These are phyloP conservation scores for Chaetoderma sp. DNA, from an alignment of 2,888 invertebrate genomes.

Conservation along the genomic window DNA sequence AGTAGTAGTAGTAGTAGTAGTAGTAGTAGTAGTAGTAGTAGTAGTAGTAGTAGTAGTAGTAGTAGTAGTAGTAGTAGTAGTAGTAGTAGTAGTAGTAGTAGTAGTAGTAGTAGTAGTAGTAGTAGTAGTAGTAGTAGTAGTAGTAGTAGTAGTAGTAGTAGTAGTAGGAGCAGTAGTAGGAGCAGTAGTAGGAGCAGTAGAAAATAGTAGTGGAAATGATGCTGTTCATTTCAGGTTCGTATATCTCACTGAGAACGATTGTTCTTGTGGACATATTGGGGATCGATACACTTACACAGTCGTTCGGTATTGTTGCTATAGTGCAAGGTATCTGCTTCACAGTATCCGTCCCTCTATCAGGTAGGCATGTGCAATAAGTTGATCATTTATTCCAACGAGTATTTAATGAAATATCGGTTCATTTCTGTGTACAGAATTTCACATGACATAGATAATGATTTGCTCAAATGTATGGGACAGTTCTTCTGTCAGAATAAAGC, in stretches of 20 bases:
- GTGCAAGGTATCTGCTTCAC: conserved; percentile 55
- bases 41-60: conserved; percentile 16
- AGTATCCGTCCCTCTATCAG: conserved; percentile 52
- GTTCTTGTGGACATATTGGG: conserved; percentile 55
- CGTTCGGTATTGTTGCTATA: conserved; percentile 55
- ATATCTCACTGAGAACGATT: conserved; percentile 56
- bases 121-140: too few relatives aligned
- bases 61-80: background rate
- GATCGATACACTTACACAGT: conserved; percentile 47
- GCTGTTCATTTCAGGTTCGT: conserved; percentile 44
- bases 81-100: background rate
- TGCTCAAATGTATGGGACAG: too few relatives aligned
- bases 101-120: background rate
- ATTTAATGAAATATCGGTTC: too few relatives aligned
- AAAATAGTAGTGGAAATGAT: too few relatives aligned
- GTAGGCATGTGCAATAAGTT: conserved; percentile 24
- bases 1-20: conserved; percentile 17
- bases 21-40: conserved; percentile 20
- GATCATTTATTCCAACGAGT: background rate
- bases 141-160: too few relatives aligned
- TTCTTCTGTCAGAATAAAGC: too few relatives aligned
- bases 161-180: too few relatives aligned
- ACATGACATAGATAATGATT: too few relatives aligned
- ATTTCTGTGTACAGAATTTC: too few relatives aligned
- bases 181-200: too few relatives aligned